Evolutionary conservation across 1,140 invertebrate species (phyloP), one percentile per base, ranked within the genome.

Genomic region (Phenacoccus solenopsis): DNA sequence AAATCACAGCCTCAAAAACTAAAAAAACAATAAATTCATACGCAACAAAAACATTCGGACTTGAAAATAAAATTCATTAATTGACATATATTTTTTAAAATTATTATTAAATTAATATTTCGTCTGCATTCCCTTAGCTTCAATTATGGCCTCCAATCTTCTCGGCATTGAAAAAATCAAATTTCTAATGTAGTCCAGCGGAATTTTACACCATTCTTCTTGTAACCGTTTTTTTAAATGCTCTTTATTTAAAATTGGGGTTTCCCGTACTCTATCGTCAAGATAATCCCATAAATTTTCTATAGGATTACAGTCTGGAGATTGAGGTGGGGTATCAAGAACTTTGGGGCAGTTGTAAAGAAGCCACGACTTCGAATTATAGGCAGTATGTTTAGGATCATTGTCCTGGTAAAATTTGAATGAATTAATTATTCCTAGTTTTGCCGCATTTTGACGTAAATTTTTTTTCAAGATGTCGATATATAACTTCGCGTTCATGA

Each of bases 291-390:
- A 77, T 9, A 79, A 49, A 75, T 79, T 70, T 68, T 79, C 75
- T 38, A 77, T 79, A 0, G 75, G 75, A 72, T 79, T 79, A 0
- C 80, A 59, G 61, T 80, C 78, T 12, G 78, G 75, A 32, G 76
- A 77, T 64, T 79, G 76, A 22, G 77, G 71, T 20, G 77, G 75
- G 32, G 72, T 75, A 67, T 75, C 28, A 20, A 78, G 69, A 70
- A 75, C 59, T 61, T 73, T 67, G 16, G 73, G 72, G 59, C 72
- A 71, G 27, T 76, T 72, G 28, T 73, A 72, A 9, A 73, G 35
- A 38, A 79, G 70, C 72, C 73, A 78, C 28, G 74, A 30, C 32
- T 72, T 74, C 0, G 69, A 70, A 21, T 73, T 71, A n/a, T 68
- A 21, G 3, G 16, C 13, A 16, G 13, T 49, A 16, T 49, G 38